These are phyloP conservation scores for Leiothrix lutea DNA, from an alignment of 2,113 vertebrate species.

Conservation along the genomic window DNA sequence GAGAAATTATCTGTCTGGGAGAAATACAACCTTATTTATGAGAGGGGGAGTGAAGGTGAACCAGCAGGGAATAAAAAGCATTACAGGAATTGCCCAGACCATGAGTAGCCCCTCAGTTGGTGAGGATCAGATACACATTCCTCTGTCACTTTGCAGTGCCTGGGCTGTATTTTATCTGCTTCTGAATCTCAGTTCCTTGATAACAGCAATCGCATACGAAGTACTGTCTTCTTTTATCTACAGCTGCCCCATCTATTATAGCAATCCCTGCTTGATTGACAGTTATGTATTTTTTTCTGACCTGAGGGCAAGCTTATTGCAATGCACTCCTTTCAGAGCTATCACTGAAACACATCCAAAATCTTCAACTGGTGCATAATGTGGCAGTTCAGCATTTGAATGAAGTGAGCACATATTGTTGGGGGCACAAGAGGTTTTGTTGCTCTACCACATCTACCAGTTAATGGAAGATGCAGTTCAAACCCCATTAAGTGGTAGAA, in stretches of 20 bases:
- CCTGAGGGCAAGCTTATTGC: constrained; percentile 28
- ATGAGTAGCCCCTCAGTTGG: neutral
- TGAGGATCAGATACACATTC: neutral
- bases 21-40: neutral
- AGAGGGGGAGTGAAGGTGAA: neutral
- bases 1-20: neutral
- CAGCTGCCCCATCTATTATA: neutral
- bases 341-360: neutral
- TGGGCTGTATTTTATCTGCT: neutral
- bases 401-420: neutral
- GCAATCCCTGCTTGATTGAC: neutral
- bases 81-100: neutral
- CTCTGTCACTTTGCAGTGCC: neutral
- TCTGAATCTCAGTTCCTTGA: neutral
- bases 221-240: neutral
- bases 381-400: neutral
- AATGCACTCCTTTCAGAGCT: neutral
- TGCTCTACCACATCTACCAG: neutral
- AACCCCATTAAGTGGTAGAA: neutral
- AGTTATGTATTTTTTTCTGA: constrained; percentile 23
- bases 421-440: neutral
- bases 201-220: neutral
- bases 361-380: neutral
- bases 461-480: neutral
- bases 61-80: neutral